Evolutionary conservation across 1,140 invertebrate species (phyloP).

Genomic region (Drosophila kohkoa): DNA sequence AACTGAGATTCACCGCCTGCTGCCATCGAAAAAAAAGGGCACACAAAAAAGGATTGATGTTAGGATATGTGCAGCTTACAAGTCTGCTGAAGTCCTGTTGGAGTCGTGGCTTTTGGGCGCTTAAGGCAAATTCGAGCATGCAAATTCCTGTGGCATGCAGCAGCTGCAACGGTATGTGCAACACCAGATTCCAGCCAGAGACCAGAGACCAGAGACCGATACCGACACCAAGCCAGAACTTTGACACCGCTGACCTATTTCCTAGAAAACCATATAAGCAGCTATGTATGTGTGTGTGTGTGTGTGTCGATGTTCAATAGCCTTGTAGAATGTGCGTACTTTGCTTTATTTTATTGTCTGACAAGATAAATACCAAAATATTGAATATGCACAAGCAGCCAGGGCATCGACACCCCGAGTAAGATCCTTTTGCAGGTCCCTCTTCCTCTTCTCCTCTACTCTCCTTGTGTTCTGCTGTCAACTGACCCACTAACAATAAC

Average conservation of each 20-base stretch:
- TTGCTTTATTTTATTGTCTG: constrained; percentile 82
- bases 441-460: not conserved
- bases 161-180: constrained; percentile 44
- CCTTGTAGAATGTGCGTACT: constrained; percentile 53
- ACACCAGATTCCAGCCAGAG: constrained; percentile 27
- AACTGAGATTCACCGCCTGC: constrained; percentile 20
- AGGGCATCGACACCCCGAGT: not conserved
- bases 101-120: constrained; percentile 56
- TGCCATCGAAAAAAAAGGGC: not conserved
- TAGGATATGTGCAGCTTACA: constrained; percentile 19
- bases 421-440: not conserved
- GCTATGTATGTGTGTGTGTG: constrained; percentile 20
- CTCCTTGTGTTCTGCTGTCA: constrained; percentile 38
- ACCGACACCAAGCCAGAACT: constrained; percentile 38
- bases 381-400: constrained; percentile 66
- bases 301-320: constrained; percentile 35
- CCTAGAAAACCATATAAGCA: not conserved
- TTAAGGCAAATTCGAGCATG: constrained; percentile 67
- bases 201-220: constrained; percentile 18
- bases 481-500: constrained; percentile 70
- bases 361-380: constrained; percentile 83
- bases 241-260: constrained; percentile 65
- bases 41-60: not conserved
- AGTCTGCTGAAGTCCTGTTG: not conserved
- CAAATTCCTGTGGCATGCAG: constrained; percentile 65